Base-by-base conservation (phyloP, 2,797 vertebrate species). In the Phoxinus dragarum region DNA sequence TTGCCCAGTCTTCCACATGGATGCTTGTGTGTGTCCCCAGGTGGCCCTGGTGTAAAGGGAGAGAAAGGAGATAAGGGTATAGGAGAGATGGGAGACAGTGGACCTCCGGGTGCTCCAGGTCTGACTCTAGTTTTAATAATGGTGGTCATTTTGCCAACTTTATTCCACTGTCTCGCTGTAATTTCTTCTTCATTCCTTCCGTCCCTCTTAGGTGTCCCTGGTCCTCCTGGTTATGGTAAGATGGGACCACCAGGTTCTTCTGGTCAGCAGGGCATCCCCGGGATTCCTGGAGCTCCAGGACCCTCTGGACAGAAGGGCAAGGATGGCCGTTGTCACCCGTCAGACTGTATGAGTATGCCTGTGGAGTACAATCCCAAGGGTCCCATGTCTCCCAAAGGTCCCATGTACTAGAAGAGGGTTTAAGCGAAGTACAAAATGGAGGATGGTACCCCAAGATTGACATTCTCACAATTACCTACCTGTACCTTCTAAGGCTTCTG, bases 201-300 rank as follows among this genome's bases (percentile, higher is more conserved):
- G 49, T 47, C 36, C 36, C 4, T 81, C 68, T 23, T 88, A 99
- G 98, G 98, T 91, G 88, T 97, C 56, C 98, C 98, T 21, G 98
- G 98, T 1, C 93, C 96, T 47, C 97, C 95, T 6, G 98, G 98
- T 54, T 99, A 99, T 0, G 96, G 98, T 68, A 99, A 99, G 92
- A 96, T 97, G 91, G 98, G 98, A 0, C 92, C 97, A 12, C 95
- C 97, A 0, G 98, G 98, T 47, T 86, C 98, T 0, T 96, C 97
- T 88, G 98, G 98, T 40, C 98, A 98, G 84, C 98, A 99, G 91
- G 98, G 98, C 19, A 97, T 99, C 82, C 98, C 98, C 0, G 98
- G 98, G 0, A 92, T 99, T 74, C 96, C 97, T 0, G 98, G 98
- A 0, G 90, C 96, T 2, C 94, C 95, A 0, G 98, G 98, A 0